Conservation (phyloP, 2,888 invertebrate genomes). For the Mystacides longicornis region DNA sequence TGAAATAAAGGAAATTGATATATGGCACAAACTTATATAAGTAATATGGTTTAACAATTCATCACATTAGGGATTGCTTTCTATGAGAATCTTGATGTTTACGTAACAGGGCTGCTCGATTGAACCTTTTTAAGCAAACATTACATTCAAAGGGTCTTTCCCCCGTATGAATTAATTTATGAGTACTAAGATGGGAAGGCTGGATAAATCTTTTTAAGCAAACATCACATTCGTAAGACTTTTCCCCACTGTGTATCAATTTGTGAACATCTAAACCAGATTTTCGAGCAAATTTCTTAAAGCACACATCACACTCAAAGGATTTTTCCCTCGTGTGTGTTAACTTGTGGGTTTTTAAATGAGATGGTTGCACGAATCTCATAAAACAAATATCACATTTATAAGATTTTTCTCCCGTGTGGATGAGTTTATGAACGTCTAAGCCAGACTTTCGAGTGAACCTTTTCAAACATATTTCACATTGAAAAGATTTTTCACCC, state of each 20-base stretch:
- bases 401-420: not conserved
- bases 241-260: not conserved
- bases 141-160: not conserved
- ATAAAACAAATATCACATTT: not conserved
- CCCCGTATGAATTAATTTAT: not conserved
- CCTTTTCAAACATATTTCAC: not conserved
- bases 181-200: not conserved
- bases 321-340: not conserved
- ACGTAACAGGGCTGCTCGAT: not conserved
- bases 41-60: no score
- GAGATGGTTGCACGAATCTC: not conserved
- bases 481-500: not conserved
- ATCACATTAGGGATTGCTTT: no score
- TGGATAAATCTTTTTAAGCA: not conserved
- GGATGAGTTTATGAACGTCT: not conserved
- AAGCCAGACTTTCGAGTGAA: not conserved
- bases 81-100: not conserved
- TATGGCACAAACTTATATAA: no score
- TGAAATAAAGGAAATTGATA: no score
- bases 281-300: not conserved
- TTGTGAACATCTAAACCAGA: not conserved
- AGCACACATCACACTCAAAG: not conserved
- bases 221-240: not conserved
- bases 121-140: not conserved
- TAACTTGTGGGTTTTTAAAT: not conserved